phyloP scores from a whole-genome alignment of 2,888 invertebrate genomes.

The Amblyteles armatorius region DNA sequence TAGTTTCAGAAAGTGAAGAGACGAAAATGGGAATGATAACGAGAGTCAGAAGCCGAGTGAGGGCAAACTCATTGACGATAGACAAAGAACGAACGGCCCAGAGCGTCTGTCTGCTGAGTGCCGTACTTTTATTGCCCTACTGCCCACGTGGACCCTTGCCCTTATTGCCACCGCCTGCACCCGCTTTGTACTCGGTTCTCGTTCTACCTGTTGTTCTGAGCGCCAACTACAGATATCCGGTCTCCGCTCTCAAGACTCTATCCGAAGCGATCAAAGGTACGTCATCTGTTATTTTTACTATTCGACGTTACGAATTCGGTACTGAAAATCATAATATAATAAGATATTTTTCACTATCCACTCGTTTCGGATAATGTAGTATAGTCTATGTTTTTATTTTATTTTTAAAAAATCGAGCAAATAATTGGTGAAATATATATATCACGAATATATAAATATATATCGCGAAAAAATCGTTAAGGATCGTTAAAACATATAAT shows the following conservation, averaged over 20 bases:
- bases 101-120: conserved; percentile 89
- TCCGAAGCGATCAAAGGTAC: conserved; percentile 86
- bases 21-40: conserved; percentile 89
- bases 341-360: neutral
- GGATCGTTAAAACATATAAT: neutral
- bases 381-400: neutral
- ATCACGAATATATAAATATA: no score
- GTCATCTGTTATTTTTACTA: neutral
- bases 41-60: conserved; percentile 88
- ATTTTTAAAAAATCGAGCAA: neutral
- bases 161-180: conserved; percentile 87
- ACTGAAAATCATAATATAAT: neutral
- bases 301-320: no score
- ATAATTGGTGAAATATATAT: neutral
- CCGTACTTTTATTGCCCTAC: conserved; percentile 88
- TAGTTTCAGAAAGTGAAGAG: conserved; percentile 29
- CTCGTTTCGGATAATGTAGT: neutral
- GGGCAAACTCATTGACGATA: conserved; percentile 88
- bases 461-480: neutral
- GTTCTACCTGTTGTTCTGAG: conserved; percentile 89
- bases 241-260: conserved; percentile 87
- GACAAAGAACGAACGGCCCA: conserved; percentile 90
- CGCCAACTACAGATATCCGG: conserved; percentile 89
- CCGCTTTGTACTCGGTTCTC: conserved; percentile 88
- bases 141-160: conserved; percentile 87